Percentiles rank a stretch among this genome's conserved stretches.
Conservation (phyloP, 2,888 invertebrate species). For the Eupithecia subumbrata region DNA sequence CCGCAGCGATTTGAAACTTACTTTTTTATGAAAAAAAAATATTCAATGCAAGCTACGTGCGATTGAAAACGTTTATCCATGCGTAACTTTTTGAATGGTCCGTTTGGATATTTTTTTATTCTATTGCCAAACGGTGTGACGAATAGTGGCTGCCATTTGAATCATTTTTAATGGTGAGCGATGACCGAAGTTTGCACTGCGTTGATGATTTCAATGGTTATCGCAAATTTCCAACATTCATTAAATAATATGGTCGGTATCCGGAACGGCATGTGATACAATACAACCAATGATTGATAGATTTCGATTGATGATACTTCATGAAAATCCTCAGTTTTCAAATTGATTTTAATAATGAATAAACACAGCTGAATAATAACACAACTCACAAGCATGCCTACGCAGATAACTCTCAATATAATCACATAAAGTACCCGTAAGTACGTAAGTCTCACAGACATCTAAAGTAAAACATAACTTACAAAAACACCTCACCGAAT, state of each 20-base stretch:
- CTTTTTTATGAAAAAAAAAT: constrained; percentile 21
- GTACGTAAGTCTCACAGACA: background rate
- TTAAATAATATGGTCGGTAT: background rate
- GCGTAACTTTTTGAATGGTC: constrained; percentile 51
- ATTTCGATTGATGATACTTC: background rate
- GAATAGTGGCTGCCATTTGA: constrained; percentile 38
- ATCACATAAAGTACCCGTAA: background rate
- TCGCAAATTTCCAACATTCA: background rate
- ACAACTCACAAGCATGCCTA: background rate
- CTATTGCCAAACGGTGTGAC: constrained; percentile 29
- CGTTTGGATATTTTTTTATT: constrained; percentile 43
- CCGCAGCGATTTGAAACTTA: constrained; percentile 10
- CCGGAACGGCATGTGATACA: background rate
- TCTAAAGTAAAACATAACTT: constrained; percentile 6
- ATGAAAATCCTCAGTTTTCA: background rate
- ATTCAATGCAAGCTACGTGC: constrained; percentile 35
- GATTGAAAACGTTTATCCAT: constrained; percentile 54
- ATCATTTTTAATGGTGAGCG: constrained; percentile 32
- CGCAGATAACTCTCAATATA: background rate
- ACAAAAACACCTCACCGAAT: constrained; percentile 39
- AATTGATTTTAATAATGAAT: background rate
- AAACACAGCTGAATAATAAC: background rate
- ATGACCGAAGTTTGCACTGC: background rate
- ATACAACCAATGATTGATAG: background rate
- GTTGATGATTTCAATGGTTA: background rate